Evolutionary conservation across 2,888 invertebrate species (phyloP), one percentile per base, ranked within the genome.

Genomic region (Rutpela maculata): DNA sequence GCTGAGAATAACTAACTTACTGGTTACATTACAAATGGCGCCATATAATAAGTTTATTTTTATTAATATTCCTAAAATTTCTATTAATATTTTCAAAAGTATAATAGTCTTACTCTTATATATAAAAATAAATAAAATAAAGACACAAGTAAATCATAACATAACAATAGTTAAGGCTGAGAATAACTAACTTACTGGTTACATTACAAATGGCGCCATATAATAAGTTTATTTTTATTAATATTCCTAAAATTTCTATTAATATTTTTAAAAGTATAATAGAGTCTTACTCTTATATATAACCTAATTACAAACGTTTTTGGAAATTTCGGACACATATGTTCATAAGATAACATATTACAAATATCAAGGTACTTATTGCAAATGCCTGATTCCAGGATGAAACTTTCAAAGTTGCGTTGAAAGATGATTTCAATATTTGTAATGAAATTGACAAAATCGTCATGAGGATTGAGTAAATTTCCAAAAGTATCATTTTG

Each of bases 221-320:
- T n/a, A n/a, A n/a, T n/a, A n/a, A n/a, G n/a, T n/a, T n/a, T n/a
- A n/a, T n/a, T n/a, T n/a, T n/a, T n/a, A n/a, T n/a, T n/a, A n/a
- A n/a, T n/a, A n/a, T n/a, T n/a, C n/a, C n/a, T n/a, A n/a, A n/a
- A n/a, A n/a, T n/a, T n/a, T n/a, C n/a, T n/a, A n/a, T n/a, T n/a
- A n/a, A n/a, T n/a, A 60, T 60, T 12, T 60, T 60, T 60, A 18
- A 60, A 9, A 19, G 60, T 19, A 60, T 19, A 60, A 60, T 60
- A 60, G 3, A 60, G 11, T 60, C 60, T 60, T 17, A 60, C 9
- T 19, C 60, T 18, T 9, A 60, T 60, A 60, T 60, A 60, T 19
- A 60, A 19, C 18, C 5, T 19, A 5, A 60, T 60, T 7, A 60
- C 22, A 60, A 19, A 60, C 3, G n/a, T 19, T 19, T 17, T 19